A percentile compares a stretch with the other conserved stretches of the same genome.
Evolutionary conservation across 1,140 invertebrate species (phyloP).

Genomic region (Apis laboriosa): DNA sequence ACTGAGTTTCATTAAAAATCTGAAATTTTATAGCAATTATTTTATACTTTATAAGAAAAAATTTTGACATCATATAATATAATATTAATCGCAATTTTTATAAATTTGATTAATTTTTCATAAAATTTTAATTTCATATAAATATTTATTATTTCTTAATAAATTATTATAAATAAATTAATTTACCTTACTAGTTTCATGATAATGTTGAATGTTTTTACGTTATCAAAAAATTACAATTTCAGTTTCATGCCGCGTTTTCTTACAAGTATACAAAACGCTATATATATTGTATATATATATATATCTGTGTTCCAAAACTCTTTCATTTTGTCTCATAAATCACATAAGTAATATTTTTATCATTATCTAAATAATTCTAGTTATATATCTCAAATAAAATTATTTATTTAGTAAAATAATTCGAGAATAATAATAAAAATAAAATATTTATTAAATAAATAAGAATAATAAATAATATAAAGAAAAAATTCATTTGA

Average conservation of each 20-base stretch:
- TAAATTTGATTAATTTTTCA: background rate
- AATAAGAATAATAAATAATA: background rate
- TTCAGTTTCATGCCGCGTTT: slow-evolving; percentile 45
- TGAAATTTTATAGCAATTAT: slow-evolving; percentile 69
- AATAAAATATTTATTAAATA: background rate
- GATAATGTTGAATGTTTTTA: slow-evolving; percentile 37
- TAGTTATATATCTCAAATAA: background rate
- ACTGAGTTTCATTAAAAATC: slow-evolving; percentile 99
- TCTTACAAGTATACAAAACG: background rate
- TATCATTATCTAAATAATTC: background rate
- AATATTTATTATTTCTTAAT: background rate
- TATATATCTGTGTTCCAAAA: background rate
- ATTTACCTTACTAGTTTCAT: slow-evolving; percentile 75
- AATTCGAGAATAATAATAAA: background rate
- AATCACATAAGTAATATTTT: background rate
- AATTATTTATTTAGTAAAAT: background rate
- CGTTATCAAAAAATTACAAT: slow-evolving; percentile 19
- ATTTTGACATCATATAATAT: background rate
- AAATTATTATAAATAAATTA: background rate
- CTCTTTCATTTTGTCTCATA: background rate
- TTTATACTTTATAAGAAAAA: background rate
- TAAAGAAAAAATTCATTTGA: background rate
- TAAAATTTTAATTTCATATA: background rate
- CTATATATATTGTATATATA: background rate
- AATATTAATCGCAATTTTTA: background rate